Conservation (phyloP, 1,140 invertebrate species). For the Heterodera schachtii region DNA sequence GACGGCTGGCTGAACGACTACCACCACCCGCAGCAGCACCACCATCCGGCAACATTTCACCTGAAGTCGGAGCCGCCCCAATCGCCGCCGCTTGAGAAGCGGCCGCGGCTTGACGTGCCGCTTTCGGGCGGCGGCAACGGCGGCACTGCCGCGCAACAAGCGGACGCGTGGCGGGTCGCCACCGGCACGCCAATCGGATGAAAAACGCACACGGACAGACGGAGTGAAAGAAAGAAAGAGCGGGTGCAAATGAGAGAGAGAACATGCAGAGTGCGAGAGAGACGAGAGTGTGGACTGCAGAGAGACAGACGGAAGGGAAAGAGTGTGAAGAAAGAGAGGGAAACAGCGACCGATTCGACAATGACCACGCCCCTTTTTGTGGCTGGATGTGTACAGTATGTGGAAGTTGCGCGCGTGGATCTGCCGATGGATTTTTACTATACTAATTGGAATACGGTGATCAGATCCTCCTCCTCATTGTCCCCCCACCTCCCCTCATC, state of each 20-base stretch:
- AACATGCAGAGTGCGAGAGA: too few relatives aligned
- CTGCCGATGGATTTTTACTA: background rate
- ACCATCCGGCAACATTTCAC: constrained; percentile 32
- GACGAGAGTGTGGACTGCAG: too few relatives aligned
- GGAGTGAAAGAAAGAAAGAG: background rate
- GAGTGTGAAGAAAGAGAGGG: too few relatives aligned
- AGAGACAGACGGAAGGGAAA: too few relatives aligned
- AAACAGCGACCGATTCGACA: background rate
- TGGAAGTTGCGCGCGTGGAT: too few relatives aligned
- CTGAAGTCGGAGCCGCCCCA: constrained; percentile 59
- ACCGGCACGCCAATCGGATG: constrained; percentile 2
- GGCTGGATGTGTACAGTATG: background rate
- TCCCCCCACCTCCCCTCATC: too few relatives aligned
- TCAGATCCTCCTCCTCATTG: background rate
- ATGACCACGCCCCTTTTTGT: too few relatives aligned
- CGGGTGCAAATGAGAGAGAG: background rate
- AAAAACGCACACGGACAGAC: background rate
- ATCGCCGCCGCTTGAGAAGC: constrained; percentile 56
- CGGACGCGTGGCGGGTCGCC: background rate
- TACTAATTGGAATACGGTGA: background rate
- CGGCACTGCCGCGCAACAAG: background rate
- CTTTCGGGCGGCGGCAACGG: background rate
- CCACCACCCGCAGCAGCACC: background rate
- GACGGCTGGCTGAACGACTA: constrained; percentile 44
- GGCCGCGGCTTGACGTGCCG: constrained; percentile 48